Base-by-base conservation (phyloP, 2,888 invertebrate species). In the Papilio demoleus region DNA sequence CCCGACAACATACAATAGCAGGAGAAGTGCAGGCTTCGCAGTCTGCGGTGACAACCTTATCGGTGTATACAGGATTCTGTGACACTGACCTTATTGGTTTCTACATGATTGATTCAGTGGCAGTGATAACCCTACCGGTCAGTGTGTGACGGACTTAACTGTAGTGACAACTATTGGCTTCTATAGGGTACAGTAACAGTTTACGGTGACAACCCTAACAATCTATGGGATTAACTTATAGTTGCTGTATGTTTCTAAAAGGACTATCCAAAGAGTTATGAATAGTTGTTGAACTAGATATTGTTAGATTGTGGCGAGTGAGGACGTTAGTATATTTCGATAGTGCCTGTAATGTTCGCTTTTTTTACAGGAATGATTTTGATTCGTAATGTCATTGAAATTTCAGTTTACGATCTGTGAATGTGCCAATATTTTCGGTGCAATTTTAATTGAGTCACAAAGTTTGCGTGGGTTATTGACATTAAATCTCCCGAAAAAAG, bases 1-100 rank as follows among this genome's bases (percentile, higher is more conserved):
- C 81, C 86, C 0, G 87, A 90, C 76, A 87, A 81, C 79, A 78
- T 90, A 47, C 91, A 90, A 81, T 90, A 90, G 86, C 87, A 80
- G 45, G 79, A 74, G 70, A 80, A 80, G 84, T 82, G 86, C 85
- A 82, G 84, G 75, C 83, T 80, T 72, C 82, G 82, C 2, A 79
- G 81, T 72, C 86, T 86, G 84, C 87, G 85, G 84, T 84, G 74
- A 50, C 24, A 50, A 42, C 42, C 38, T 4, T 42, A 19, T 12
- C 42, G 42, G 42, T 17, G 17, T 42, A 2, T 19, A 19, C 42
- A 42, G n/a, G 40, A 40, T n/a, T 40, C 6, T 4, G 14, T 40
- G 4, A 4, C n/a, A 40, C n/a, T 40, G n/a, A 40, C n/a, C n/a
- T n/a, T n/a, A n/a, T n/a, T n/a, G n/a, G n/a, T n/a, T n/a, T n/a